Evolutionary conservation across 2,888 invertebrate genomes (phyloP).

Genomic region (Drosophila diplacantha): DNA sequence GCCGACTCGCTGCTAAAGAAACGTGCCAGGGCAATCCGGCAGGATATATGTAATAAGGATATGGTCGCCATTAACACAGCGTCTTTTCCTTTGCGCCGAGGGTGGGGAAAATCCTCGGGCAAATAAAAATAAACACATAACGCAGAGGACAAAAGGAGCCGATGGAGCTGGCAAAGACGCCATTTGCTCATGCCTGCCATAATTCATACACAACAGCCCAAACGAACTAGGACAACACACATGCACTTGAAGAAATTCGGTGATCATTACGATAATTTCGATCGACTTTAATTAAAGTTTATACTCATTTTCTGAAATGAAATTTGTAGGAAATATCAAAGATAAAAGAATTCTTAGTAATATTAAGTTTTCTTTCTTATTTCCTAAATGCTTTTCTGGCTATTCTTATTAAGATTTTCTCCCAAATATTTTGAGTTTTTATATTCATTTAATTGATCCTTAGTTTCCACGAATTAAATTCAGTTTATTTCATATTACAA

Average conservation of each 20-base stretch:
- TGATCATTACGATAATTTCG: not conserved
- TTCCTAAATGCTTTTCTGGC: no score
- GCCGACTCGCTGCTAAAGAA: constrained; percentile 58
- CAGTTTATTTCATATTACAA: no score
- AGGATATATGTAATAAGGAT: constrained; percentile 36
- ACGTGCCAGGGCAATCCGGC: constrained; percentile 46
- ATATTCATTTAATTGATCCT: no score
- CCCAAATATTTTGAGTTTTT: no score
- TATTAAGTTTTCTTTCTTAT: no score
- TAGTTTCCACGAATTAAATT: no score
- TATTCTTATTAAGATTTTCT: no score
- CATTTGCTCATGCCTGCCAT: constrained; percentile 60
- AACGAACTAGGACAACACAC: constrained; percentile 28
- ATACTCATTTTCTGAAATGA: no score
- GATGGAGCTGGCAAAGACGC: constrained; percentile 17
- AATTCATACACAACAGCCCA: constrained; percentile 40
- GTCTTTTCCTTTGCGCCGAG: constrained; percentile 16
- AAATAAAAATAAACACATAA: constrained; percentile 57
- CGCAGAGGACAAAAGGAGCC: constrained; percentile 17
- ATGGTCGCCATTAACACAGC: constrained; percentile 37
- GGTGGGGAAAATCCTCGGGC: constrained; percentile 55
- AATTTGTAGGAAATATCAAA: no score
- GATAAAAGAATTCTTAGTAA: no score
- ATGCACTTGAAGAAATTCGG: not conserved
- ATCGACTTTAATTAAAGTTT: no score